A percentile compares a stretch with the other conserved stretches of the same genome.
Evolutionary conservation across 2,113 vertebrate genomes (phyloP).

Genomic region (Otis tarda): DNA sequence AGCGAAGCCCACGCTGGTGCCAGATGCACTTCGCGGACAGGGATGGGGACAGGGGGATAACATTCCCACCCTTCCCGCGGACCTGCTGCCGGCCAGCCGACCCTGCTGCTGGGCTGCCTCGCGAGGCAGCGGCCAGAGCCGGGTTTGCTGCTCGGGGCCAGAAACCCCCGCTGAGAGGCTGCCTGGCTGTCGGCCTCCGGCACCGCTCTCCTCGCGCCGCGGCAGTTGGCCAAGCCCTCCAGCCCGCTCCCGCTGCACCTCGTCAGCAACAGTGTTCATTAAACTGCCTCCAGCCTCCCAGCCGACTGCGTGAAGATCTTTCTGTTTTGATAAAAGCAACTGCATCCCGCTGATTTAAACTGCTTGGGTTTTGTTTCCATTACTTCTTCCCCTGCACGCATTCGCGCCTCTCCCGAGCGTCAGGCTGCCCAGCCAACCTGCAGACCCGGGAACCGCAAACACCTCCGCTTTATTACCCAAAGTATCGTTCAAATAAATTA

Average conservation of each 20-base stretch:
- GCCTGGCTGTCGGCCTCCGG: too few species aligned
- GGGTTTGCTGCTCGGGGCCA: too few species aligned
- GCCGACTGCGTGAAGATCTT: accelerated
- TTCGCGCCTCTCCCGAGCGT: accelerated
- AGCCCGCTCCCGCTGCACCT: neutral
- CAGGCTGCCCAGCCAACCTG: neutral
- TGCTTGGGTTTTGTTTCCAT: neutral
- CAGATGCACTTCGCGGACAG: accelerated
- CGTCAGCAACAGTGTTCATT: accelerated
- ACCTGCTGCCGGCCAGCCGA: too few species aligned
- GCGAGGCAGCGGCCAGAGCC: neutral
- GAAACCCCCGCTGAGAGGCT: too few species aligned
- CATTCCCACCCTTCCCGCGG: neutral
- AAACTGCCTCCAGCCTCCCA: neutral
- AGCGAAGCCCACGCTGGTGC: neutral
- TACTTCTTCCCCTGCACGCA: too few species aligned
- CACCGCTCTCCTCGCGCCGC: too few species aligned
- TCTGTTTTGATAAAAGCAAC: neutral
- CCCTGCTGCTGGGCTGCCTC: too few species aligned
- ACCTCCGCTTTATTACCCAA: neutral
- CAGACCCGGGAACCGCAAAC: neutral
- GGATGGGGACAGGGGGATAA: neutral
- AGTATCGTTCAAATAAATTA: too few species aligned
- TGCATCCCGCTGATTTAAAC: neutral
- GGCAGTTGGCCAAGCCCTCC: too few species aligned